Base-by-base conservation (phyloP, 2,797 vertebrate genomes). In the Sphenodon punctatus region DNA sequence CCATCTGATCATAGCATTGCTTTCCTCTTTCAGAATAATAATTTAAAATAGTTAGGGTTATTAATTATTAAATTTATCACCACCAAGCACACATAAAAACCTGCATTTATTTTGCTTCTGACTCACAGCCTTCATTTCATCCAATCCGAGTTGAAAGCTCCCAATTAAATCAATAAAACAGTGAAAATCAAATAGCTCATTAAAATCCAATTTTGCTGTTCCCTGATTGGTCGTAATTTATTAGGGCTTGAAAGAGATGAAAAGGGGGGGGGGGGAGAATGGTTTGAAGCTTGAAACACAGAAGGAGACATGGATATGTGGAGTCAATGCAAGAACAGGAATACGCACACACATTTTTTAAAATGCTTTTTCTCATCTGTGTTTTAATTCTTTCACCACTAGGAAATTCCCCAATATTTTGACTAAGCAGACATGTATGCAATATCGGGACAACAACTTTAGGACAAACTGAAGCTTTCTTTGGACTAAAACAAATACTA, bases 161-260 rank as follows among this genome's bases (percentile, higher is more conserved):
- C 67, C 88, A 91, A 91, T 92, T 79, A 89, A 86, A 70, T 92
- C 90, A 82, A 89, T 92, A 27, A 93, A 89, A 67, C 20, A 87
- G 91, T 80, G 85, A 86, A 93, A 93, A 90, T 87, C 77, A 92
- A 86, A 87, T 90, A 87, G 74, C 77, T 81, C 81, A 89, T 78
- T 91, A 90, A 92, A 92, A 92, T 90, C 60, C 89, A 90, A 90
- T 90, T 92, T 77, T 68, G 71, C 73, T 73, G 39, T 39, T 91
- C 88, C 73, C 5, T 25, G 84, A 89, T 93, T 7, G 1, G 67
- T 88, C 88, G 55, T 70, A 85, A 84, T 68, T 91, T 74, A 83
- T 51, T 55, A 76, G 83, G 74, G 86, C 83, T 84, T 69, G 56
- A 73, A 56, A 78, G 58, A 34, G 66, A 79, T 13, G 65, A 76